These are phyloP conservation scores for Apteryx owenii DNA, from an alignment of 2,113 vertebrate genomes.

Conservation along the genomic window DNA sequence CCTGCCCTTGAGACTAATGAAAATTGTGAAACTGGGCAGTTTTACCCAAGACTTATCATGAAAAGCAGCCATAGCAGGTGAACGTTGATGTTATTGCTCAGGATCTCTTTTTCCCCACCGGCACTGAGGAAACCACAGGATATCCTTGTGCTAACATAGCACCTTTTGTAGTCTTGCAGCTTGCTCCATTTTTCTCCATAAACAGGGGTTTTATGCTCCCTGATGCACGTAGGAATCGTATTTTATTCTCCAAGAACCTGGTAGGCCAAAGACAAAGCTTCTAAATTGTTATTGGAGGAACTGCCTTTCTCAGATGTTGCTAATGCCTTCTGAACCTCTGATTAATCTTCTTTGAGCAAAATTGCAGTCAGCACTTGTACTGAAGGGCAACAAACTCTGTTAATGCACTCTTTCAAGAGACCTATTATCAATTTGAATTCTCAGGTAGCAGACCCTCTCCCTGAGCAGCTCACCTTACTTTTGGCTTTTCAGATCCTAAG, in stretches of 20 bases:
- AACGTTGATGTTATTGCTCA: neutral
- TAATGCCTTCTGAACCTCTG: conserved; percentile 10
- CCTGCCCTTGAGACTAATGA: neutral
- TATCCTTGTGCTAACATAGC: neutral
- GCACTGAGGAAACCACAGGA: neutral
- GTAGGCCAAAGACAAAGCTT: neutral
- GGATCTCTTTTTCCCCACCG: neutral
- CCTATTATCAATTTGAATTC: neutral
- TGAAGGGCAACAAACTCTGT: conserved; percentile 11
- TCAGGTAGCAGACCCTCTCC: neutral
- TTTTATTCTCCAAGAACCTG: neutral
- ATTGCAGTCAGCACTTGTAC: neutral
- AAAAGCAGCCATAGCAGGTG: neutral
- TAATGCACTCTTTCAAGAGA: conserved; percentile 17
- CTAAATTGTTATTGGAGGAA: neutral
- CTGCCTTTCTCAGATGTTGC: neutral
- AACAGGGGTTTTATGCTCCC: neutral
- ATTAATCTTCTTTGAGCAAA: conserved; percentile 37
- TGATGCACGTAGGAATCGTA: neutral
- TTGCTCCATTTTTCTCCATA: neutral
- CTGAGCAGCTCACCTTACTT: neutral
- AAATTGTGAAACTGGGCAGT: neutral
- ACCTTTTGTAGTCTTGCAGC: neutral
- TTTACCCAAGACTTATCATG: neutral
- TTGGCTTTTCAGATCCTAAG: neutral